phyloP scores from a whole-genome alignment of 2,113 vertebrate genomes.

The Mormyrus iriodes region DNA sequence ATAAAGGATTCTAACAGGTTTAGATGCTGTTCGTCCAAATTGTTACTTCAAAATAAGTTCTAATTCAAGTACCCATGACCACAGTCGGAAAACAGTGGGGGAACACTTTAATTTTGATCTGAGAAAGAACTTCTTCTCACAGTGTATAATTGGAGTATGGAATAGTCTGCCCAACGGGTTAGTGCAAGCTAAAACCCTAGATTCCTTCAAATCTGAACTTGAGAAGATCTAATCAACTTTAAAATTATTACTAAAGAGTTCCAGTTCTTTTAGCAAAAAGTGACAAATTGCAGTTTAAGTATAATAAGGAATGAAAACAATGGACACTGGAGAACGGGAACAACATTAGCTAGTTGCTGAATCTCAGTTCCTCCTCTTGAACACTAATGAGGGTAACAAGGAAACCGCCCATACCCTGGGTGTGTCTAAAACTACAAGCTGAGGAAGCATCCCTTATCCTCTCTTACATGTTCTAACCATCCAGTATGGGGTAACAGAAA shows the following conservation, averaged over 20 bases:
- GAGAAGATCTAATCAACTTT: neutral
- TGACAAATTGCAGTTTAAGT: neutral
- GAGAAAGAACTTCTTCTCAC: too few species aligned
- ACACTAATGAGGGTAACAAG: neutral
- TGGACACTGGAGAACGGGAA: neutral
- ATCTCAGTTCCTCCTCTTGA: neutral
- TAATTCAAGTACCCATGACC: too few species aligned
- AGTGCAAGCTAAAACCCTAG: neutral
- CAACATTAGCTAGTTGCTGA: neutral
- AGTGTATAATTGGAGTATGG: neutral
- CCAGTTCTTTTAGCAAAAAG: neutral
- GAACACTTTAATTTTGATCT: too few species aligned
- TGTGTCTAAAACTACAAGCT: neutral
- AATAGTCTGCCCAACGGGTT: neutral
- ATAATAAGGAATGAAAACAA: neutral
- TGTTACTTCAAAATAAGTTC: too few species aligned
- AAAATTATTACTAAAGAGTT: neutral
- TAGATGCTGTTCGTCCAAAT: too few species aligned
- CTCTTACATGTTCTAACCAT: neutral
- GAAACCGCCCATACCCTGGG: neutral
- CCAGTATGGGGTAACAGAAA: neutral
- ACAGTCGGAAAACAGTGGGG: too few species aligned
- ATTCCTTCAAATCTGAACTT: neutral
- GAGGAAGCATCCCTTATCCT: neutral
- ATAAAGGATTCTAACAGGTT: too few species aligned